Percentiles rank a stretch among this genome's conserved stretches.
Conservation (phyloP, 2,888 invertebrate genomes). For the Protodeltote pygarga region DNA sequence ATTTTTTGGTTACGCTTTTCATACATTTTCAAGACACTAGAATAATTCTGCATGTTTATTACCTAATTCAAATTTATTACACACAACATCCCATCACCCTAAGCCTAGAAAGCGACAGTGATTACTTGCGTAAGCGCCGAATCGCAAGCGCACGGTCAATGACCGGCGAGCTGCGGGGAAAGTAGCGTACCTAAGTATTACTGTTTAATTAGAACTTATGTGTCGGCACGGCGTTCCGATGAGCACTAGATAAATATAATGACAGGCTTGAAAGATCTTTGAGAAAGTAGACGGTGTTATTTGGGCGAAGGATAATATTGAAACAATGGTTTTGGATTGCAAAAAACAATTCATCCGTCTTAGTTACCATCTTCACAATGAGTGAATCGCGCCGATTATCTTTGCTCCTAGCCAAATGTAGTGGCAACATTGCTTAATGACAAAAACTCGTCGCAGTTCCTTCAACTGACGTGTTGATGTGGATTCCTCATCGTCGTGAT, state of each 20-base stretch:
- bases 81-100: slow-evolving; percentile 46
- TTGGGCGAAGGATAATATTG: neutral
- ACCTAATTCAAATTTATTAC: slow-evolving; percentile 8
- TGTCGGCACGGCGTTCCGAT: slow-evolving; percentile 30
- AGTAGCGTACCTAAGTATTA: slow-evolving; percentile 65
- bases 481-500: too few species aligned
- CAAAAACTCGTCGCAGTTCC: too few species aligned
- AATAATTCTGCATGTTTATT: neutral
- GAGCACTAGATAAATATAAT: slow-evolving; percentile 21
- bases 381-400: too few species aligned
- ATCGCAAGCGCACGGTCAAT: slow-evolving; percentile 66
- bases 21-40: neutral
- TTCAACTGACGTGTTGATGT: too few species aligned
- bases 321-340: neutral
- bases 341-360: too few species aligned
- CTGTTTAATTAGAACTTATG: slow-evolving; percentile 62
- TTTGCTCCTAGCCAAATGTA: too few species aligned
- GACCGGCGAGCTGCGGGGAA: slow-evolving; percentile 73
- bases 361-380: too few species aligned
- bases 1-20: too few species aligned
- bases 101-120: slow-evolving; percentile 83
- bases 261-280: slow-evolving; percentile 15
- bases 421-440: too few species aligned
- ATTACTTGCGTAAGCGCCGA: slow-evolving; percentile 79
- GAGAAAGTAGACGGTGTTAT: slow-evolving; percentile 18